phyloP scores from a whole-genome alignment of 2,113 vertebrate species.

The Panurus biarmicus region DNA sequence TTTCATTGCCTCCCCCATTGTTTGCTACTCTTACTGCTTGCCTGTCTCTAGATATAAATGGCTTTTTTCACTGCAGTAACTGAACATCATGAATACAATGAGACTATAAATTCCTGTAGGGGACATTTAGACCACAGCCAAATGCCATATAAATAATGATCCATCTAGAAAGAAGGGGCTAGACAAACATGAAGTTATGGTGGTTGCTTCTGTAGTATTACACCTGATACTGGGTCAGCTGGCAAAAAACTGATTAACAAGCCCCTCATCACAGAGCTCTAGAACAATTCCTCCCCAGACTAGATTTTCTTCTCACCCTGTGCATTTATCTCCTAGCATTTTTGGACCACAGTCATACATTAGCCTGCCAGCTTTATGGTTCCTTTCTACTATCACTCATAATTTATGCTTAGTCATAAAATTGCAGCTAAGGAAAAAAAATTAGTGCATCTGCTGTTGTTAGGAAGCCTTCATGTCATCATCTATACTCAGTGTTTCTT shows the following conservation, averaged over 20 bases:
- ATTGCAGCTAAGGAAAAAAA: constrained; percentile 17
- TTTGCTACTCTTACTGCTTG: background rate
- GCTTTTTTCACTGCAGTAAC: background rate
- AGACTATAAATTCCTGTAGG: constrained; percentile 10
- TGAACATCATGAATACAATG: background rate
- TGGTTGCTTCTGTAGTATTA: background rate
- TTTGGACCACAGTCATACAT: background rate
- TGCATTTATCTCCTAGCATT: background rate
- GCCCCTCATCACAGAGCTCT: background rate
- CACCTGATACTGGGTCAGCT: background rate
- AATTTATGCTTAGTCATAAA: constrained; percentile 39
- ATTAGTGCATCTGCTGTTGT: background rate
- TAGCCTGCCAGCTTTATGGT: background rate
- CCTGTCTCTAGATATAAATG: background rate
- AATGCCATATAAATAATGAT: background rate
- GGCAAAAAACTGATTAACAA: background rate
- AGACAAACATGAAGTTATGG: background rate
- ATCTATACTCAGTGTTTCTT: background rate
- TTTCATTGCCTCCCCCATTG: background rate
- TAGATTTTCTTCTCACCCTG: background rate
- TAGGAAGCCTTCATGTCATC: background rate
- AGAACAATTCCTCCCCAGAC: background rate
- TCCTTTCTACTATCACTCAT: background rate
- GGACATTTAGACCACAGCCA: background rate
- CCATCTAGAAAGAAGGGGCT: background rate